A percentile compares a stretch with the other conserved stretches of the same genome.
Evolutionary conservation across 2,888 invertebrate genomes (phyloP).

Genomic region (Calameuta filiformis): DNA sequence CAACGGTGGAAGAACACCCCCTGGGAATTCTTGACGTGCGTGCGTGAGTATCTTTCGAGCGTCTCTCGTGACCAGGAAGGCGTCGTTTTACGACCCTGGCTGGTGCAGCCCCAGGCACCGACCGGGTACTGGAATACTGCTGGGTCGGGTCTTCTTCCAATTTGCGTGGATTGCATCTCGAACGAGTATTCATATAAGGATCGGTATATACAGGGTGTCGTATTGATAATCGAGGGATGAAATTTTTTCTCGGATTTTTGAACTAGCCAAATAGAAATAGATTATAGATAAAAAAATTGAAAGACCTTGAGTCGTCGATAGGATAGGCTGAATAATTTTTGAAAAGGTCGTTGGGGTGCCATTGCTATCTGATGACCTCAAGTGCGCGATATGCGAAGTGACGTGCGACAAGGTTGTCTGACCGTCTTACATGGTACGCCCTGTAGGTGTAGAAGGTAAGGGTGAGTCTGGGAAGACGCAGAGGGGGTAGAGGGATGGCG

Average conservation of each 20-base stretch:
- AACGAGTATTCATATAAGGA: background rate
- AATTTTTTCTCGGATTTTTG: too few species aligned
- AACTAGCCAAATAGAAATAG: background rate
- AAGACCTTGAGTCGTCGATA: too few species aligned
- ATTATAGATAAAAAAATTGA: background rate
- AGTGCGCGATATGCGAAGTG: too few species aligned
- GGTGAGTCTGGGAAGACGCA: background rate
- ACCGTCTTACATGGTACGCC: too few species aligned
- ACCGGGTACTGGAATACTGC: conserved; percentile 18
- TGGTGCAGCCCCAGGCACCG: conserved; percentile 7
- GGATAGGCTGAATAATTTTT: too few species aligned
- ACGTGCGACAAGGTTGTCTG: too few species aligned
- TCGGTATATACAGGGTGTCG: too few species aligned
- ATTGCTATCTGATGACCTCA: too few species aligned
- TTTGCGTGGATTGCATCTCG: background rate
- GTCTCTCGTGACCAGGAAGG: conserved; percentile 28
- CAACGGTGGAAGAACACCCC: conserved; percentile 7
- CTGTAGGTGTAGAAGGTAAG: background rate
- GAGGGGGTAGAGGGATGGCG: background rate
- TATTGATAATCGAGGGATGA: too few species aligned
- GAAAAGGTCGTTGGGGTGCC: background rate
- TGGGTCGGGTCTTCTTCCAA: conserved; percentile 23
- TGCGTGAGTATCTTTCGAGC: conserved; percentile 13
- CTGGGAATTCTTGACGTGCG: conserved; percentile 21
- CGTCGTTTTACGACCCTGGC: conserved; percentile 21